These are phyloP conservation scores for Corapipo altera DNA, from an alignment of 2,113 vertebrate species.

Conservation along the genomic window DNA sequence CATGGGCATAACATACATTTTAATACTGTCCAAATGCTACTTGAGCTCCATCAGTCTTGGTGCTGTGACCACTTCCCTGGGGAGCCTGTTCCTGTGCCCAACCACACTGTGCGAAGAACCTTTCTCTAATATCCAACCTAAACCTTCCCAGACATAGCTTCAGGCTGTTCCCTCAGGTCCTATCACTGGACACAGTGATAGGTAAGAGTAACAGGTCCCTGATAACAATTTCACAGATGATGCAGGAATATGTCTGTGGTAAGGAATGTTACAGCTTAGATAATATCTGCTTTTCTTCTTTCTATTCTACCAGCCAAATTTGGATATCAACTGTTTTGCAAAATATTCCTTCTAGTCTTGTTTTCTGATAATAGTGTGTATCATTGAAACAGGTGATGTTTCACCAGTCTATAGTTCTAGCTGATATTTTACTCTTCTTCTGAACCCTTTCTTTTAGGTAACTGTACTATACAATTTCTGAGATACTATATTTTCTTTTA, in stretches of 20 bases:
- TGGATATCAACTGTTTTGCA: background rate
- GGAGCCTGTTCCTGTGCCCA: background rate
- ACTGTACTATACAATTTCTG: background rate
- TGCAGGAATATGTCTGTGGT: background rate
- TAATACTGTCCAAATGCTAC: background rate
- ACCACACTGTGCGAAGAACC: rapidly evolving
- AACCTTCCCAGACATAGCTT: background rate
- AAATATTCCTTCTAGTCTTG: background rate
- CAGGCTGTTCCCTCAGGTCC: background rate
- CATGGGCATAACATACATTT: background rate
- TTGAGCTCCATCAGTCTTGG: background rate
- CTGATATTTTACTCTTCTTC: background rate
- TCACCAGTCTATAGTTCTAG: background rate
- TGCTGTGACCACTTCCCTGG: background rate
- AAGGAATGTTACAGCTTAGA: background rate
- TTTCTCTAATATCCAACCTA: background rate
- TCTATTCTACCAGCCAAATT: background rate
- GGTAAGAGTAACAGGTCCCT: background rate
- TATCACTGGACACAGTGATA: background rate
- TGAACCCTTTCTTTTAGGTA: background rate
- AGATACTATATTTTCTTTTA: background rate
- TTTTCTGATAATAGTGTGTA: background rate
- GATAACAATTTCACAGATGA: background rate
- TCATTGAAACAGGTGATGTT: background rate
- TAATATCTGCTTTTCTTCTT: background rate